Evolutionary conservation across 2,888 invertebrate species (phyloP).

Genomic region (Ophion ellenae): DNA sequence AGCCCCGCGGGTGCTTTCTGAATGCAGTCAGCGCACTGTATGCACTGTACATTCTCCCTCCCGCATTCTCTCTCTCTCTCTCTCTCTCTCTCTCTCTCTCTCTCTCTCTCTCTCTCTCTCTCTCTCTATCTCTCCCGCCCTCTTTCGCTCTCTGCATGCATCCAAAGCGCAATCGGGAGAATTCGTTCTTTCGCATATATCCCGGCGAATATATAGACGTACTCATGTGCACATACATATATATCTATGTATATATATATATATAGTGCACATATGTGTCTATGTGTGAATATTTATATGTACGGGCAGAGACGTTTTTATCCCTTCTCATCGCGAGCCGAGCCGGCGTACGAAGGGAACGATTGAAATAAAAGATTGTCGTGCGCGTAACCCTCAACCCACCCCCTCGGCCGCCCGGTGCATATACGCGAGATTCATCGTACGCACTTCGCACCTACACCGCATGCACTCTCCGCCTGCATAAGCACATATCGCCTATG

Average conservation of each 20-base stretch:
- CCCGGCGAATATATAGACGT: constrained; percentile 46
- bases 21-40: constrained; percentile 72
- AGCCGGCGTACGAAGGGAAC: constrained; percentile 56
- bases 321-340: constrained; percentile 43
- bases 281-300: not conserved
- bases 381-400: constrained; percentile 70
- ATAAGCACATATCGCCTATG: too few species aligned
- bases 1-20: constrained; percentile 62
- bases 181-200: constrained; percentile 52
- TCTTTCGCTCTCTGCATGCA: constrained; percentile 56
- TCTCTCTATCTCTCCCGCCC: constrained; percentile 46
- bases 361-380: constrained; percentile 67
- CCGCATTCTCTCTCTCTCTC: not conserved
- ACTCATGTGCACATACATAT: constrained; percentile 34
- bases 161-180: constrained; percentile 60
- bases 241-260: not conserved
- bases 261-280: constrained; percentile 31
- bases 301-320: constrained; percentile 53
- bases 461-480: not conserved
- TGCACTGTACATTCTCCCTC: constrained; percentile 58
- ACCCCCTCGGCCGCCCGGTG: constrained; percentile 2
- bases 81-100: constrained; percentile 58
- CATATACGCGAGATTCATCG: constrained; percentile 76
- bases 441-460: constrained; percentile 78
- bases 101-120: constrained; percentile 33